Conservation (phyloP, 2,888 invertebrate genomes). For the Unio delphinus region DNA sequence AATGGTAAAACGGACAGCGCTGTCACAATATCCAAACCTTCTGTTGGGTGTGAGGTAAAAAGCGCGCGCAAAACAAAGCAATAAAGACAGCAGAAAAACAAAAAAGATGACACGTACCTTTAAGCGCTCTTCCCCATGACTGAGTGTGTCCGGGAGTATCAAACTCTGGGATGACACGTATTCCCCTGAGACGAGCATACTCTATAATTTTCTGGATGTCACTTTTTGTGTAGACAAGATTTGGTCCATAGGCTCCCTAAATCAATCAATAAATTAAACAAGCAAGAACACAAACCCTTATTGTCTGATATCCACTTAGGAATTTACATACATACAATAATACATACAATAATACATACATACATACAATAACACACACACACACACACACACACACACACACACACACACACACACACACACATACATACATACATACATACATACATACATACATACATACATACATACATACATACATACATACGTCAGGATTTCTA, state of each 20-base stretch:
- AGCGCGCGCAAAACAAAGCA: background rate
- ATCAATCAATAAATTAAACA: background rate
- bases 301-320: too few species aligned
- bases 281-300: too few species aligned
- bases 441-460: too few species aligned
- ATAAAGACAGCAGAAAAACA: background rate
- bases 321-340: too few species aligned
- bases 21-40: background rate
- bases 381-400: too few species aligned
- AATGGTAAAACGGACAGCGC: background rate
- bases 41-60: background rate
- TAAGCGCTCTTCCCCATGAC: constrained; percentile 54
- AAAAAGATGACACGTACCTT: constrained; percentile 22
- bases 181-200: constrained; percentile 85
- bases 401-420: too few species aligned
- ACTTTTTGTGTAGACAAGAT: constrained; percentile 67
- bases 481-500: too few species aligned
- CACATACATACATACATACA: too few species aligned
- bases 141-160: constrained; percentile 77
- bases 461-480: too few species aligned
- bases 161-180: constrained; percentile 90
- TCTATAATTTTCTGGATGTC: constrained; percentile 78
- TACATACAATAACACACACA: too few species aligned
- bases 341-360: too few species aligned
- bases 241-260: constrained; percentile 24